These are phyloP conservation scores for Euwallacea fornicatus DNA, from an alignment of 1,140 invertebrate genomes.

Conservation along the genomic window DNA sequence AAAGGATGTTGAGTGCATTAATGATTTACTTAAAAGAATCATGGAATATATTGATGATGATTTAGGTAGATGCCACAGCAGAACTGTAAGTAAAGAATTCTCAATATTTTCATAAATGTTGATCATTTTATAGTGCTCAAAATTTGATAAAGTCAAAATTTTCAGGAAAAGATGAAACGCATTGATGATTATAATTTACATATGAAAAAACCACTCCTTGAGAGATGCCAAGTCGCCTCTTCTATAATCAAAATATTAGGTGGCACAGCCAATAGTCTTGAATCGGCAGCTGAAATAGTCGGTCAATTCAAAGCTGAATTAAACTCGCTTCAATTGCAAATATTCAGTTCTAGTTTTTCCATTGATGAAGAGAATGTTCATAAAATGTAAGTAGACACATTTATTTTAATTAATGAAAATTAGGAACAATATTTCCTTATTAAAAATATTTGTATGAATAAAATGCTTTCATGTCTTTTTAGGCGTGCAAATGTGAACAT, in stretches of 20 bases:
- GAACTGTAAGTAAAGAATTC: slow-evolving; percentile 34
- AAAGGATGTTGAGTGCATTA: slow-evolving; percentile 26
- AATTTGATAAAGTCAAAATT: background rate
- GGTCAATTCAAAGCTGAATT: slow-evolving; percentile 31
- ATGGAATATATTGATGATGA: slow-evolving; percentile 34
- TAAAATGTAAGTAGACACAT: too few relatives aligned
- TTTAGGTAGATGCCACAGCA: slow-evolving; percentile 31
- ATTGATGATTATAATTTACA: too few relatives aligned
- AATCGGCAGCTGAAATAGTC: slow-evolving; percentile 22
- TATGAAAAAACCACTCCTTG: too few relatives aligned
- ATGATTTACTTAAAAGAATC: slow-evolving; percentile 34
- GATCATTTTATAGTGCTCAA: too few relatives aligned
- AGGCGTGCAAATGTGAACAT: slow-evolving; percentile 33
- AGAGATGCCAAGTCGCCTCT: background rate
- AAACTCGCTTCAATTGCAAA: background rate
- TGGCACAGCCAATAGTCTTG: background rate
- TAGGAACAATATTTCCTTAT: too few relatives aligned
- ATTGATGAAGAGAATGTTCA: slow-evolving; percentile 9
- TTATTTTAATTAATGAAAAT: too few relatives aligned
- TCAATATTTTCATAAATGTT: background rate
- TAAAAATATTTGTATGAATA: background rate
- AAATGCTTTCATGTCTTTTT: slow-evolving; percentile 35
- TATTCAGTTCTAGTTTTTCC: slow-evolving; percentile 23
- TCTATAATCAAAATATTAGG: background rate
- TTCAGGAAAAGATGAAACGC: background rate